Evolutionary conservation across 2,797 vertebrate genomes (phyloP).

Genomic region (Xenopus petersii): DNA sequence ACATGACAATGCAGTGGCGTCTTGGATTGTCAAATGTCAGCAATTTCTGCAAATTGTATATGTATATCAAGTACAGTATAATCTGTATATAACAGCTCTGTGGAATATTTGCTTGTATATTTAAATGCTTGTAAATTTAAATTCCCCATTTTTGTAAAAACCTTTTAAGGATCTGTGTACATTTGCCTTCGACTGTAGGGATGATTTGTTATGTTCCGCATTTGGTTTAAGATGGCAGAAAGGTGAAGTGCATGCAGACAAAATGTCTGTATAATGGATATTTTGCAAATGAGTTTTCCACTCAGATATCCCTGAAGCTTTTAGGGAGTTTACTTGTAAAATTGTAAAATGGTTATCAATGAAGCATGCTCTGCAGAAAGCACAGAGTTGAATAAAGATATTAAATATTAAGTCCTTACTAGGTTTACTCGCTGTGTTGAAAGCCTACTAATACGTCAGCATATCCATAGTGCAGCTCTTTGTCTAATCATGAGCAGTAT

Average conservation of each 20-base stretch:
- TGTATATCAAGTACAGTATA: too few species aligned
- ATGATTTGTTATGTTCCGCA: neutral
- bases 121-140: too few species aligned
- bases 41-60: too few species aligned
- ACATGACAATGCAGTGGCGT: too few species aligned
- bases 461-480: neutral
- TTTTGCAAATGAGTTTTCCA: constrained; percentile 17
- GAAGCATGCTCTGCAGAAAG: constrained; percentile 41
- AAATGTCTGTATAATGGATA: constrained; percentile 23
- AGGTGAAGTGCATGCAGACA: constrained; percentile 1
- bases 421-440: constrained; percentile 6
- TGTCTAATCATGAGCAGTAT: neutral
- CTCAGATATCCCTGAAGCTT: constrained; percentile 29
- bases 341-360: constrained; percentile 39
- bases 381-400: constrained; percentile 33
- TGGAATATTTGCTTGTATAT: too few species aligned
- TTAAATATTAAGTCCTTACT: constrained; percentile 23
- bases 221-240: neutral
- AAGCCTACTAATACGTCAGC: constrained; percentile 13
- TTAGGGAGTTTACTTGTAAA: constrained; percentile 32
- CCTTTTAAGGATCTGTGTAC: too few species aligned
- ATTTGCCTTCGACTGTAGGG: neutral
- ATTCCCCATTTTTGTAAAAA: too few species aligned
- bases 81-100: too few species aligned
- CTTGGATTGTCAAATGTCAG: too few species aligned